A percentile compares a stretch with the other conserved stretches of the same genome.
These are phyloP conservation scores for Dallia pectoralis DNA, from an alignment of 2,797 vertebrate genomes.

Conservation along the genomic window DNA sequence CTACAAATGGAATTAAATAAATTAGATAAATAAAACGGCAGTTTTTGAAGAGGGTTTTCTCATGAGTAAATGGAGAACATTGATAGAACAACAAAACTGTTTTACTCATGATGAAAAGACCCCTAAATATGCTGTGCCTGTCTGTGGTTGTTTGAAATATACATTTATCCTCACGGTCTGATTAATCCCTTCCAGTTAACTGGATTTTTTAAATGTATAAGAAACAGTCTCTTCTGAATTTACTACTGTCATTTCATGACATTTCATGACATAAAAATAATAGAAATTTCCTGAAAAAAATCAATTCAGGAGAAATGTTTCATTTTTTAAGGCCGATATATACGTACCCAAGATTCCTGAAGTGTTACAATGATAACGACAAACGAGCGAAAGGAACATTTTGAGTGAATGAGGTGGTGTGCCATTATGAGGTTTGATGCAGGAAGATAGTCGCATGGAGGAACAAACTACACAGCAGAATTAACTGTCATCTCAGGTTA, in stretches of 20 bases:
- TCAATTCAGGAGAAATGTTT: too few species aligned
- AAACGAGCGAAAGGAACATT: not conserved
- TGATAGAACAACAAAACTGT: not conserved
- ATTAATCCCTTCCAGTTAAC: too few species aligned
- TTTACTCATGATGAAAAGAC: not conserved
- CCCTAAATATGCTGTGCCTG: constrained; percentile 2
- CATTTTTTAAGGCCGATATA: not conserved
- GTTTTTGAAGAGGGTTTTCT: too few species aligned
- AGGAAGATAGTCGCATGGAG: not conserved
- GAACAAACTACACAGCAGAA: not conserved
- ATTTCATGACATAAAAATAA: too few species aligned
- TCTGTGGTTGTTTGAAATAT: not conserved
- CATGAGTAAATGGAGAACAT: not conserved
- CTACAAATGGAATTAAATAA: not conserved
- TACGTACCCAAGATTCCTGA: not conserved
- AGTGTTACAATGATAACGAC: not conserved
- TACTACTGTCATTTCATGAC: too few species aligned
- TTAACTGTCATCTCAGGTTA: not conserved
- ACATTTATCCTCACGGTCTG: too few species aligned
- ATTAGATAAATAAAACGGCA: not conserved
- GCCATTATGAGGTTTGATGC: not conserved
- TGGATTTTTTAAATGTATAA: too few species aligned
- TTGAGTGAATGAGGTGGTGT: not conserved
- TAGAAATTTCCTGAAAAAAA: too few species aligned
- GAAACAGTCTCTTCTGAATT: too few species aligned